Evolutionary conservation across 2,113 vertebrate species (phyloP).

Genomic region (Neopipo cinnamomea): DNA sequence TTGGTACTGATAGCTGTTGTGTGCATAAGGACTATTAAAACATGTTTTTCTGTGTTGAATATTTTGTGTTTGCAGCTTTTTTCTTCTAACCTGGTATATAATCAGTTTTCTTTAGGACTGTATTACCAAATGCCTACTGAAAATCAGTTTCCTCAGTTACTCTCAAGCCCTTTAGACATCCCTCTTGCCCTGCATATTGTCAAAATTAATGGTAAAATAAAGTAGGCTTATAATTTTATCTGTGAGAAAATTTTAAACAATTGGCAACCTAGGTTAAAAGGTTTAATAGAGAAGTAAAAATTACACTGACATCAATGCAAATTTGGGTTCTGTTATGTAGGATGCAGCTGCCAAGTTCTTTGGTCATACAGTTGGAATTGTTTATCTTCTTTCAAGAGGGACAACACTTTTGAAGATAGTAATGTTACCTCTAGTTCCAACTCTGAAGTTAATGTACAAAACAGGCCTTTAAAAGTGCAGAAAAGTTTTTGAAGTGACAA

Average conservation of each 20-base stretch:
- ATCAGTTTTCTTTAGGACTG: not conserved
- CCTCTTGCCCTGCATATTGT: not conserved
- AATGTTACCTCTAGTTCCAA: not conserved
- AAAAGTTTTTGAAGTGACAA: not conserved
- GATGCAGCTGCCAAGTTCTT: not conserved
- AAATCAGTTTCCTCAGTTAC: not conserved
- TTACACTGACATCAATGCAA: not conserved
- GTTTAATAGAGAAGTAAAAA: not conserved
- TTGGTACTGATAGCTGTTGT: not conserved
- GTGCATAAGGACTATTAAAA: not conserved
- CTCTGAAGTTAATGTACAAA: not conserved
- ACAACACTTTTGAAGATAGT: not conserved
- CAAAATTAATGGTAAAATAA: not conserved
- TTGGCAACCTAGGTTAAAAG: not conserved
- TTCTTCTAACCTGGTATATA: not conserved
- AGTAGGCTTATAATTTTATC: not conserved
- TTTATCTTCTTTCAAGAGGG: not conserved
- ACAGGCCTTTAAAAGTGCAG: not conserved
- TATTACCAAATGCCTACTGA: fast-evolving
- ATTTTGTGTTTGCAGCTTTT: not conserved
- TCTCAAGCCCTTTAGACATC: not conserved
- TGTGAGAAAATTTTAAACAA: not conserved
- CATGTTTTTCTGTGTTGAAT: not conserved
- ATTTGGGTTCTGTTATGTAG: not conserved
- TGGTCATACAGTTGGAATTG: not conserved